These are phyloP conservation scores for Xanthia icteritia DNA, from an alignment of 2,888 invertebrate species.

Conservation along the genomic window DNA sequence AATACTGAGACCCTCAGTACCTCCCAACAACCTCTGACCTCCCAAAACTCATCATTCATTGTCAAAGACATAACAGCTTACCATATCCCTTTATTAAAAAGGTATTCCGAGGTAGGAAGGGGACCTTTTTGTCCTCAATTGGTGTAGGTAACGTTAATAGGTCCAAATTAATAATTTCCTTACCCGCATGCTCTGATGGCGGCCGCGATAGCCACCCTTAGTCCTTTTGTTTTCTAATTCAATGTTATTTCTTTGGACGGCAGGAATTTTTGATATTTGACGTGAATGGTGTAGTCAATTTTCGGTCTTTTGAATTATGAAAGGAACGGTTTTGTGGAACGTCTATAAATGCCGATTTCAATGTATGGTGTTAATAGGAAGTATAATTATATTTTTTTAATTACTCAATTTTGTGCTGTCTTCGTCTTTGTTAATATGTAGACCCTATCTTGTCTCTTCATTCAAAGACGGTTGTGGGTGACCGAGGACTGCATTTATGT, in stretches of 20 bases:
- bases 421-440: neutral
- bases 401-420: neutral
- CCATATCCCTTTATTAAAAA: slow-evolving; percentile 77
- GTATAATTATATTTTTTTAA: neutral
- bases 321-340: neutral
- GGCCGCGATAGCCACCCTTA: slow-evolving; percentile 73
- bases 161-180: slow-evolving; percentile 86
- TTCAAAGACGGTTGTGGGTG: neutral
- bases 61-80: slow-evolving; percentile 74
- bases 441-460: neutral
- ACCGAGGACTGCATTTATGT: neutral
- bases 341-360: neutral
- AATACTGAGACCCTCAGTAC: slow-evolving; percentile 47
- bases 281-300: slow-evolving; percentile 46
- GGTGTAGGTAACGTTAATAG: slow-evolving; percentile 84
- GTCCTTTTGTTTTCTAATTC: slow-evolving; percentile 81
- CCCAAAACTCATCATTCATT: slow-evolving; percentile 73
- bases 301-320: neutral
- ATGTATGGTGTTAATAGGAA: neutral
- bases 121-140: slow-evolving; percentile 82
- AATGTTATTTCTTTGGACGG: slow-evolving; percentile 77
- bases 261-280: slow-evolving; percentile 69
- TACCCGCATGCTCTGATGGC: slow-evolving; percentile 77
- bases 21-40: slow-evolving; percentile 59
- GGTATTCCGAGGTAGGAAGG: slow-evolving; percentile 75